Conservation (phyloP, 2,888 invertebrate genomes). For the Drosophila incognita region DNA sequence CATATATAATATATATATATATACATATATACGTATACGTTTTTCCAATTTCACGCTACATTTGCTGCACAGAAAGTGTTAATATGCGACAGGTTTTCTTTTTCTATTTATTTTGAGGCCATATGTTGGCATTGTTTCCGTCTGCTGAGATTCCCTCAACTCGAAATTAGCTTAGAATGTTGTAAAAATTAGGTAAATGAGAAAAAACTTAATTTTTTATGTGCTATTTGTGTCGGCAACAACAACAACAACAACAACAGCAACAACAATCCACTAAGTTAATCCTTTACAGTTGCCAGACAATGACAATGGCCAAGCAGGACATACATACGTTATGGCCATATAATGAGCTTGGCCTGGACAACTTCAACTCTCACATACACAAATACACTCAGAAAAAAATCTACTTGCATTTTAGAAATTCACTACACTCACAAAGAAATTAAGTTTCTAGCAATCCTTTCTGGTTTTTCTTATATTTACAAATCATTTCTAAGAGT, state of each 20-base stretch:
- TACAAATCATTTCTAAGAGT: background rate
- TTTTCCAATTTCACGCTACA: slow-evolving; percentile 82
- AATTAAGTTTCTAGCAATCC: background rate
- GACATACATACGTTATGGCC: slow-evolving; percentile 75
- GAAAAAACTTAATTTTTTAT: slow-evolving; percentile 66
- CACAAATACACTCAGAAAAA: background rate
- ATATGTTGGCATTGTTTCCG: slow-evolving; percentile 58
- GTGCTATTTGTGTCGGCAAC: slow-evolving; percentile 4
- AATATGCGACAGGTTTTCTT: slow-evolving; percentile 63
- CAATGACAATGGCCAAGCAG: slow-evolving; percentile 49
- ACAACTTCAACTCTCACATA: slow-evolving; percentile 8
- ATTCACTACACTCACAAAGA: background rate
- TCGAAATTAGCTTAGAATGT: slow-evolving; percentile 62
- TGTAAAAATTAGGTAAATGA: slow-evolving; percentile 59
- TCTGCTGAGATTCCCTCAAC: slow-evolving; percentile 3
- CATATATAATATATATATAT: slow-evolving; percentile 6
- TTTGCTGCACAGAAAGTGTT: slow-evolving; percentile 70
- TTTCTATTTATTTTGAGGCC: slow-evolving; percentile 22
- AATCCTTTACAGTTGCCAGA: slow-evolving; percentile 69
- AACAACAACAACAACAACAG: slow-evolving; percentile 16
- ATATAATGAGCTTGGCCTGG: slow-evolving; percentile 80
- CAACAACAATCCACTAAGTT: slow-evolving; percentile 58
- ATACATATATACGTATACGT: slow-evolving; percentile 16
- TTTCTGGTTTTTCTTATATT: background rate
- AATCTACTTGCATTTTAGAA: background rate